Base-by-base conservation (phyloP, 2,113 vertebrate genomes). In the Pimephales promelas region DNA sequence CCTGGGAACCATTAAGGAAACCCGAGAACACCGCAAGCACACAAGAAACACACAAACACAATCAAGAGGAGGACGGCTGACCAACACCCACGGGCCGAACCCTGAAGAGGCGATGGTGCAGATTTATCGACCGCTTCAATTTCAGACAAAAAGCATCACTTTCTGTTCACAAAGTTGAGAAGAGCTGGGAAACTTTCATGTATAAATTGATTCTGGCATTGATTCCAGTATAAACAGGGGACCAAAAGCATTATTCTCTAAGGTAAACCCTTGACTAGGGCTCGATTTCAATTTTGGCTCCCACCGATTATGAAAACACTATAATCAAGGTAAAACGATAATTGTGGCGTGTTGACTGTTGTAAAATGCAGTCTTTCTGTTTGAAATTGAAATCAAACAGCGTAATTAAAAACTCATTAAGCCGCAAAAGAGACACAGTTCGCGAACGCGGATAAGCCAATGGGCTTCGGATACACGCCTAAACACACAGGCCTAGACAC, bases 1-100 rank as follows among this genome's bases (percentile, higher is more conserved):
- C 93, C 91, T 94, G 94, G 93, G 93, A 94, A 94, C 93, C 93
- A 94, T 94, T 94, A 94, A 90, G 90, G 93, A 93, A 95, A 95
- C 91, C 89, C 80, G 93, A 94, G 93, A 94, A 89, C 90, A 93
- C 92, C 93, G 79, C 92, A 93, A 90, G 88, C 91, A 88, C 91
- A 92, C 90, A 92, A 92, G 92, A 93, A 92, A 90, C 84, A 90
- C 87, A 93, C 93, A 94, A 94, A 94, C 92, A 93, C 87, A 88
- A 89, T 88, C 90, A 89, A 90, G 87, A 85, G 86, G 62, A 71
- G 88, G 74, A 83, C 40, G 84, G 82, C 79, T 81, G 83, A 85
- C 82, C 84, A 76, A 87, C 85, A 85, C 87, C 66, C 83, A 80
- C 7, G n/a, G 73, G 56, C 10, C n/a, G n/a, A 54, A 76, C 82